Conservation (phyloP, 2,888 invertebrate genomes). For the Folsomia manolachei region DNA sequence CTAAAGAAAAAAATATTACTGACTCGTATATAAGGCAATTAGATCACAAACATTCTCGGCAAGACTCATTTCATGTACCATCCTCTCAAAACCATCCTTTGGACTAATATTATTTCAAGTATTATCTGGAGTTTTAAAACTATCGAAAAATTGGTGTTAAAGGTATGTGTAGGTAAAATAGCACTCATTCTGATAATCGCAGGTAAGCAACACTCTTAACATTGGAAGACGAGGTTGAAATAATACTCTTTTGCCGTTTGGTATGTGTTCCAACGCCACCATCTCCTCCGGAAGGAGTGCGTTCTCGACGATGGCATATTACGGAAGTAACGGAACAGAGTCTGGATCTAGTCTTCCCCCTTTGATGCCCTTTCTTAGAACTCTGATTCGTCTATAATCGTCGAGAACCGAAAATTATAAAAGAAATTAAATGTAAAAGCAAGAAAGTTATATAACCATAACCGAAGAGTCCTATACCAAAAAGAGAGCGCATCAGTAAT, state of each 20-base stretch:
- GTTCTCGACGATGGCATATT: conserved; percentile 27
- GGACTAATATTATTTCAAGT: no score
- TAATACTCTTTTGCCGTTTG: conserved; percentile 28
- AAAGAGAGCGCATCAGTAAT: conserved; percentile 20
- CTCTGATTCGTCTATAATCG: conserved; percentile 14
- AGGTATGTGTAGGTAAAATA: no score
- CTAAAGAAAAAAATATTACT: no score
- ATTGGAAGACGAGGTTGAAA: conserved; percentile 22
- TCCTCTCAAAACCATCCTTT: no score
- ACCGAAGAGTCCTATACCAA: conserved; percentile 26
- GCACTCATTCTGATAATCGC: no score
- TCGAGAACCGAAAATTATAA: conserved; percentile 30
- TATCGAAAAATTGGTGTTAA: no score
- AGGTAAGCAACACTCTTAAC: conserved; percentile 30
- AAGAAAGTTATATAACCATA: conserved; percentile 13
- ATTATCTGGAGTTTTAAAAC: no score
- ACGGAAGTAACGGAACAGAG: conserved; percentile 14
- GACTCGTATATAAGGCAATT: no score
- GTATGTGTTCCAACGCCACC: conserved; percentile 17
- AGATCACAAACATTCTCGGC: no score
- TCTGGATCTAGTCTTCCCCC: conserved; percentile 13
- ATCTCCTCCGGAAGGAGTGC: conserved; percentile 21
- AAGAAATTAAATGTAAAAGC: conserved; percentile 25
- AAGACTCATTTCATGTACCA: no score
- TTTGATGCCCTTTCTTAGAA: conserved; percentile 11